These are phyloP conservation scores for Microtus pennsylvanicus DNA, from an alignment of 2,113 vertebrate species.

Conservation along the genomic window DNA sequence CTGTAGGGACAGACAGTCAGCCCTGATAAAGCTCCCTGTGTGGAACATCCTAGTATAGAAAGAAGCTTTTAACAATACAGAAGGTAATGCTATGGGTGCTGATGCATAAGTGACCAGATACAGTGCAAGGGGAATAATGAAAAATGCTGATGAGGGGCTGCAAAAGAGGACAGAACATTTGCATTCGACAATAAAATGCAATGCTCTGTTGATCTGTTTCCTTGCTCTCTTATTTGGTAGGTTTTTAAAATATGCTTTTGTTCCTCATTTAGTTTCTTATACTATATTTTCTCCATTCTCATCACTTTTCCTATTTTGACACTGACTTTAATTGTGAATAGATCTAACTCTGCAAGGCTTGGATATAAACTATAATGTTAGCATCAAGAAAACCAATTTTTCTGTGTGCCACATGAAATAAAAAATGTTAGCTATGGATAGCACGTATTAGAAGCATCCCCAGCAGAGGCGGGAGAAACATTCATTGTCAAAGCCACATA, in stretches of 20 bases:
- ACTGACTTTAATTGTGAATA: constrained; percentile 71
- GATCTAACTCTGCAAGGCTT: constrained; percentile 46
- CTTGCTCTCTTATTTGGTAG: constrained; percentile 82
- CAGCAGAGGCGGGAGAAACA: background rate
- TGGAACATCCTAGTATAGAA: constrained; percentile 50
- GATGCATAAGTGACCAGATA: constrained; percentile 82
- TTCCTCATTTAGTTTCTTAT: constrained; percentile 76
- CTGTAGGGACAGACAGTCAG: constrained; percentile 76
- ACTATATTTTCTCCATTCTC: constrained; percentile 57
- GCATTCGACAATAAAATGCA: constrained; percentile 84
- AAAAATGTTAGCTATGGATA: constrained; percentile 47
- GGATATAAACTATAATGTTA: constrained; percentile 67
- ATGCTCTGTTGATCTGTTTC: constrained; percentile 87
- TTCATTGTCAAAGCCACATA: background rate
- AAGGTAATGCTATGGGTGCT: constrained; percentile 82
- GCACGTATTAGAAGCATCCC: background rate
- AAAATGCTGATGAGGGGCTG: constrained; percentile 87
- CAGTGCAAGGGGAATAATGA: constrained; percentile 85
- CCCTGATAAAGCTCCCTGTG: constrained; percentile 70
- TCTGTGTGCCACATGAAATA: constrained; percentile 49
- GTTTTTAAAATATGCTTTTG: constrained; percentile 84
- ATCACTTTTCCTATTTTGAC: constrained; percentile 68
- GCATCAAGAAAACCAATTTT: constrained; percentile 28
- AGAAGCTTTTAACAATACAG: constrained; percentile 74
- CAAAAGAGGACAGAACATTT: constrained; percentile 87